phyloP scores from a whole-genome alignment of 1,140 invertebrate genomes.

The Panagrolaimus sp. region DNA sequence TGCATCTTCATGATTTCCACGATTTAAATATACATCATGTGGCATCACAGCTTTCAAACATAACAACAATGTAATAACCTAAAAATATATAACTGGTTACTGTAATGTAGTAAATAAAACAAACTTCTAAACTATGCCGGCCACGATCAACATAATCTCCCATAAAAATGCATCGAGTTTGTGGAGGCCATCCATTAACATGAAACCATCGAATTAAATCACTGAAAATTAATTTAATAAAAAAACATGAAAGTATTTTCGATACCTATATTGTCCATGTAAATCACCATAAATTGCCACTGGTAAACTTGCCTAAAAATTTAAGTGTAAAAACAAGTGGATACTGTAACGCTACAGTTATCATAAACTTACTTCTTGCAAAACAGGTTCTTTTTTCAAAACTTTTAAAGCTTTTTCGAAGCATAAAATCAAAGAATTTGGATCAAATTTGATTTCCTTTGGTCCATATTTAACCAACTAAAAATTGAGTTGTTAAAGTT shows the following conservation, averaged over 20 bases:
- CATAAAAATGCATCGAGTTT: constrained; percentile 21
- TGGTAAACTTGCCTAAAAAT: constrained; percentile 21
- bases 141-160: constrained; percentile 36
- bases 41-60: constrained; percentile 26
- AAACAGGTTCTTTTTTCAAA: constrained; percentile 12
- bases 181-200: constrained; percentile 39
- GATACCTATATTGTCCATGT: constrained; percentile 61
- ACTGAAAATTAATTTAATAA: constrained; percentile 26
- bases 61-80: constrained; percentile 24
- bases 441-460: constrained; percentile 24
- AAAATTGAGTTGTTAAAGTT: too few relatives aligned
- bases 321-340: neutral
- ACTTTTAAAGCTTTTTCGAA: constrained; percentile 19
- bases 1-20: constrained; percentile 30
- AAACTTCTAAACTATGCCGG: constrained; percentile 24
- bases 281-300: constrained; percentile 59
- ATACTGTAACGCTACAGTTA: too few relatives aligned
- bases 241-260: too few relatives aligned
- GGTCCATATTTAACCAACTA: constrained; percentile 25
- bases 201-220: constrained; percentile 62
- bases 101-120: neutral
- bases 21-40: constrained; percentile 22
- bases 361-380: constrained; percentile 18
- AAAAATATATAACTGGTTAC: neutral
- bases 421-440: constrained; percentile 9